Evolutionary conservation across 2,888 invertebrate genomes (phyloP).

Genomic region (Eilema sororculum): DNA sequence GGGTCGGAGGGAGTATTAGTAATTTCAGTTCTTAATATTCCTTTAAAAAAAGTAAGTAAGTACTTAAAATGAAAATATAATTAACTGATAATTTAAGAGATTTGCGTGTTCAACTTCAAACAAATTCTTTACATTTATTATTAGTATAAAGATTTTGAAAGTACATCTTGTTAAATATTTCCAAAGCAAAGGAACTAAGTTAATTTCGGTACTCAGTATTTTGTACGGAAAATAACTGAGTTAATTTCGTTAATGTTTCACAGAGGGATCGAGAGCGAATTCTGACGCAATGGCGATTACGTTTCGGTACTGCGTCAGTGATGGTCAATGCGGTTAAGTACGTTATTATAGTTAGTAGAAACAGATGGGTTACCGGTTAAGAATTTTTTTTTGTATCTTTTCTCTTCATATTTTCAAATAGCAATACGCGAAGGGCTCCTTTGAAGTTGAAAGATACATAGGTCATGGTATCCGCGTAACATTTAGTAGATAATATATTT

Average conservation of each 20-base stretch:
- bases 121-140: neutral
- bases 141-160: neutral
- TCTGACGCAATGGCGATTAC: neutral
- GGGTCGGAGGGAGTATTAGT: neutral
- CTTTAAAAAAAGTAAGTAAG: too few species aligned
- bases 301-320: neutral
- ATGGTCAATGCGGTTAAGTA: constrained; percentile 1
- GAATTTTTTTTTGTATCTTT: neutral
- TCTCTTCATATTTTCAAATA: neutral
- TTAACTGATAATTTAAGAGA: too few species aligned
- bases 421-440: too few species aligned
- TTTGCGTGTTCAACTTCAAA: too few species aligned
- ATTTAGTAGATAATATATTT: too few species aligned
- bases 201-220: neutral
- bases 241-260: constrained; percentile 3
- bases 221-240: neutral
- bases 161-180: neutral
- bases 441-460: too few species aligned
- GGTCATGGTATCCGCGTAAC: too few species aligned
- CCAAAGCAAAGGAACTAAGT: neutral
- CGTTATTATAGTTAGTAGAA: neutral
- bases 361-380: neutral
- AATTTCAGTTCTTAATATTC: neutral
- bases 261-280: neutral
- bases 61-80: too few species aligned